Conservation (phyloP, 2,113 vertebrate species). For the Ariopsis seemanni region DNA sequence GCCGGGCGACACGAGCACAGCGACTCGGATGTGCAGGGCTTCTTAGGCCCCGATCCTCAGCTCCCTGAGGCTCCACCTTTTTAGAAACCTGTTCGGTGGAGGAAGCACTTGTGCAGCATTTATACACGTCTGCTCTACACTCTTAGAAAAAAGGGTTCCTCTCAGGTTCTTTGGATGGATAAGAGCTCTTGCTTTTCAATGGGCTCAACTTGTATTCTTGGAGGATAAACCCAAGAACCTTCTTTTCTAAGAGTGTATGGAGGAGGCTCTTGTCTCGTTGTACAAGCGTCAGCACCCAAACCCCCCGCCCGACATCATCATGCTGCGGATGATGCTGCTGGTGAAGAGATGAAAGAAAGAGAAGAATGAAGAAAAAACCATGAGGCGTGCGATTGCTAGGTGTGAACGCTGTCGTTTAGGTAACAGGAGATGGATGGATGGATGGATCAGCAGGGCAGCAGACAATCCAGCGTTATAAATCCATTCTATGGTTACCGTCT, state of each 20-base stretch:
- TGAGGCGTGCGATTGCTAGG: slow-evolving; percentile 12
- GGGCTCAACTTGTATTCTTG: background rate
- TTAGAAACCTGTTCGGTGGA: slow-evolving; percentile 41
- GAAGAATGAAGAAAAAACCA: slow-evolving; percentile 34
- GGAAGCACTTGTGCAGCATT: slow-evolving; percentile 46
- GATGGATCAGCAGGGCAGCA: slow-evolving; percentile 40
- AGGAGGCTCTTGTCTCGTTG: slow-evolving; percentile 3
- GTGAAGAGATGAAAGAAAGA: slow-evolving; percentile 14
- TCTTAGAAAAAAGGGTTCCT: slow-evolving; percentile 7
- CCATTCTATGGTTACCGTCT: slow-evolving; percentile 30
- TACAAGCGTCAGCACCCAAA: slow-evolving; percentile 28
- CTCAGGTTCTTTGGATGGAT: background rate
- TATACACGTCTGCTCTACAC: slow-evolving; percentile 18
- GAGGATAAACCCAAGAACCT: slow-evolving; percentile 6
- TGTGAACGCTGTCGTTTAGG: background rate
- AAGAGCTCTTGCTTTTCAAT: background rate
- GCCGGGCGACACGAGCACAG: slow-evolving; percentile 65
- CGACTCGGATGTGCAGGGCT: slow-evolving; percentile 28
- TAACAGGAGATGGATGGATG: slow-evolving; percentile 7
- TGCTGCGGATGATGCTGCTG: slow-evolving; percentile 25
- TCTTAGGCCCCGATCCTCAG: slow-evolving; percentile 11
- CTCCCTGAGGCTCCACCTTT: slow-evolving; percentile 51
- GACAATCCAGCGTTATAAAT: slow-evolving; percentile 45
- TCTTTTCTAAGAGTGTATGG: slow-evolving; percentile 6
- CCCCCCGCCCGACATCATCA: slow-evolving; percentile 42